Percentiles rank a stretch among this genome's conserved stretches.
Evolutionary conservation across 1,140 invertebrate genomes (phyloP).

Genomic region (Spodoptera litura): DNA sequence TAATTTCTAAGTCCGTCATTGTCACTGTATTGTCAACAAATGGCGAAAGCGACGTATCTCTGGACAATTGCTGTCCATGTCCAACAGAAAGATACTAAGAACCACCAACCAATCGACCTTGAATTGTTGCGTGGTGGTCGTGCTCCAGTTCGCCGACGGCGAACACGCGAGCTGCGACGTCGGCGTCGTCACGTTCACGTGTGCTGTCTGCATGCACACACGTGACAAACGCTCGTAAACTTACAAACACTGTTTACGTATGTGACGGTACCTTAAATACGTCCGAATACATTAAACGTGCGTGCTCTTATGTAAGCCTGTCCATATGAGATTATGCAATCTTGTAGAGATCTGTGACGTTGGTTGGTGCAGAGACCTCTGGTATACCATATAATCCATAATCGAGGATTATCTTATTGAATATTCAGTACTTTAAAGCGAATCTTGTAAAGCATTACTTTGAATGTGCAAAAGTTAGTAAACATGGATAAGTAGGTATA

Average conservation of each 20-base stretch:
- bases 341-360: neutral
- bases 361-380: neutral
- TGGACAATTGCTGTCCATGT: neutral
- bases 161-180: conserved; percentile 49
- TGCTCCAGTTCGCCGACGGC: conserved; percentile 49
- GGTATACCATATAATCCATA: neutral
- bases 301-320: neutral
- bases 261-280: conserved; percentile 10
- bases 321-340: conserved; percentile 2
- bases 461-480: no score
- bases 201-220: conserved; percentile 39
- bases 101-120: conserved; percentile 49
- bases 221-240: conserved; percentile 35
- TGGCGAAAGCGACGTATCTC: no score
- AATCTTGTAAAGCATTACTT: no score
- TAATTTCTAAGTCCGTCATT: no score
- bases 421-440: no score
- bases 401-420: no score
- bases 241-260: neutral
- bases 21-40: no score
- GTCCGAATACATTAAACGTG: neutral
- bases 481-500: no score
- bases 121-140: conserved; percentile 49
- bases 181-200: conserved; percentile 46
- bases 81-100: neutral